Percentiles rank a stretch among this genome's conserved stretches.
These are phyloP conservation scores for Cryptoblepharus egeriae DNA, from an alignment of 2,797 vertebrate genomes.

Conservation along the genomic window DNA sequence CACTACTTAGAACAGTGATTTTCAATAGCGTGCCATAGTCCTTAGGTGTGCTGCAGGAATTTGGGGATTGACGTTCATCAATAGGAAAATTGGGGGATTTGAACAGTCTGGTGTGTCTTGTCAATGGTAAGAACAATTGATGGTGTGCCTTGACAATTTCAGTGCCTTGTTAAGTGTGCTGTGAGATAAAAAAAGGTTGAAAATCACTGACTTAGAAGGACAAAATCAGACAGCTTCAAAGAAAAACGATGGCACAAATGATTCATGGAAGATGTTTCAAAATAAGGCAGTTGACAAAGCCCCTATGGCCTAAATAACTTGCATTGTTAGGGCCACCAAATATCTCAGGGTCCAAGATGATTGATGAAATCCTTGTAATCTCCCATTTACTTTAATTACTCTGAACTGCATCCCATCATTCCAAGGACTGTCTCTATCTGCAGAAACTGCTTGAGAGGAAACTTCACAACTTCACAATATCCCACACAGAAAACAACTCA, in stretches of 20 bases:
- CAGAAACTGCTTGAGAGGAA: neutral
- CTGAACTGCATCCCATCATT: neutral
- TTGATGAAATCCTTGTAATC: neutral
- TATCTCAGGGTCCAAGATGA: neutral
- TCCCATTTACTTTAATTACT: neutral
- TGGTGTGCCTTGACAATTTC: too few relatives aligned
- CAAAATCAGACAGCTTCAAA: accelerated
- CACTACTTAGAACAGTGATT: neutral
- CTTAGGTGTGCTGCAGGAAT: too few relatives aligned
- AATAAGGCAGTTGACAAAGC: neutral
- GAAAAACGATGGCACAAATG: neutral
- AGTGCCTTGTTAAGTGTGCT: too few relatives aligned
- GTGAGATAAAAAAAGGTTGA: too few relatives aligned
- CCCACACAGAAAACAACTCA: neutral
- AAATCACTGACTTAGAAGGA: too few relatives aligned
- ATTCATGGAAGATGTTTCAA: neutral
- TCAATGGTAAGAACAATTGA: too few relatives aligned
- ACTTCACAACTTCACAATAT: neutral
- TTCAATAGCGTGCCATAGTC: too few relatives aligned
- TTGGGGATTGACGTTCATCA: too few relatives aligned
- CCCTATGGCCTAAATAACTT: neutral
- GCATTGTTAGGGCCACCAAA: neutral
- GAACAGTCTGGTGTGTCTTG: too few relatives aligned
- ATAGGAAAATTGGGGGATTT: too few relatives aligned
- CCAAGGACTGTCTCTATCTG: neutral